Conservation (phyloP, 1,140 invertebrate genomes). For the Drosophila mojavensis region DNA sequence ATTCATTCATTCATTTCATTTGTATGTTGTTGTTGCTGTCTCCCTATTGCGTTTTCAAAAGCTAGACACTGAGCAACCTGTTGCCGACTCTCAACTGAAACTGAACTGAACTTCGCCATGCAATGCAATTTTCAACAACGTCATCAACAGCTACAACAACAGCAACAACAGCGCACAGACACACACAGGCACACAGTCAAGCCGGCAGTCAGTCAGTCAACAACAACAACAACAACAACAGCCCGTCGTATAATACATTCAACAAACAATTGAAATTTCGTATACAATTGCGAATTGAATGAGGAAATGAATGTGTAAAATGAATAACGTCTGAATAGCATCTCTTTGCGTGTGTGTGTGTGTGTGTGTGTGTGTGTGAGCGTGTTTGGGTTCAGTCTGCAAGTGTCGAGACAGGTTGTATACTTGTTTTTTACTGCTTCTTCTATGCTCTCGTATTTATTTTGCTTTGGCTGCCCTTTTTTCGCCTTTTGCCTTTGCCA, state of each 20-base stretch:
- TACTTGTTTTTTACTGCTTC: constrained; percentile 60
- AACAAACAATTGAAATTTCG: constrained; percentile 82
- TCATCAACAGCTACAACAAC: constrained; percentile 40
- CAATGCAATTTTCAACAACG: constrained; percentile 81
- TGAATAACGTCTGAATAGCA: constrained; percentile 81
- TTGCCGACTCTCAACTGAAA: constrained; percentile 55
- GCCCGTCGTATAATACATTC: constrained; percentile 70
- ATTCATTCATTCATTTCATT: constrained; percentile 70
- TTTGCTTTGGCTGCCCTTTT: constrained; percentile 28
- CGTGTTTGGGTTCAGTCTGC: constrained; percentile 49
- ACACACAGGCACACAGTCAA: constrained; percentile 4
- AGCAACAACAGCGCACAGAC: constrained; percentile 13
- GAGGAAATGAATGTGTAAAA: constrained; percentile 82
- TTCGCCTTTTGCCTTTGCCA: not conserved
- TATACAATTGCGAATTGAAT: constrained; percentile 83
- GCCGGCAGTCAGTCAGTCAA: constrained; percentile 6
- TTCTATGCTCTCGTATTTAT: constrained; percentile 14
- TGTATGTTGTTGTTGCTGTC: constrained; percentile 53
- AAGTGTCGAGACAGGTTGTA: constrained; percentile 81
- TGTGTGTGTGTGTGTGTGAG: constrained; percentile 17
- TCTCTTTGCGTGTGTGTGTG: constrained; percentile 38
- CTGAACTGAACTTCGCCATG: constrained; percentile 74
- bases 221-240: constrained; percentile 21
- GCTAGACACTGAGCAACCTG: constrained; percentile 70
- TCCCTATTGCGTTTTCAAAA: constrained; percentile 79